These are phyloP conservation scores for Pseudachorutes palmiensis DNA, from an alignment of 1,140 invertebrate genomes.

Conservation along the genomic window DNA sequence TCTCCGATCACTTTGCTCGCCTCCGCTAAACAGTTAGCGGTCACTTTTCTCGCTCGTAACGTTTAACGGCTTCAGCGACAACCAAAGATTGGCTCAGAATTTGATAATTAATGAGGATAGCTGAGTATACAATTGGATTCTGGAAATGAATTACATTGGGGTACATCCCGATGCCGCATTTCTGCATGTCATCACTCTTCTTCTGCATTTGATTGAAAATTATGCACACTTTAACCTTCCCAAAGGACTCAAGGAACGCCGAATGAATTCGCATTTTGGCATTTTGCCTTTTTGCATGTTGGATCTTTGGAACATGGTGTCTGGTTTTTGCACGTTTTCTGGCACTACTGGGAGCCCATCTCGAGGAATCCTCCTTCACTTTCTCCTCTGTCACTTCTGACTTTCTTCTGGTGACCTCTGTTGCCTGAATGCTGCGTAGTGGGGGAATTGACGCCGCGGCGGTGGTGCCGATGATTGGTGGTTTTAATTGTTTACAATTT, in stretches of 20 bases:
- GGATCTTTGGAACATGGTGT: background rate
- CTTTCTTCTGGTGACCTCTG: slow-evolving; percentile 5
- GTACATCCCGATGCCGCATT: too few species aligned
- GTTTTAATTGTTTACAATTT: background rate
- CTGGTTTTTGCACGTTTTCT: background rate
- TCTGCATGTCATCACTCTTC: too few species aligned
- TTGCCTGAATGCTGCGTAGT: background rate
- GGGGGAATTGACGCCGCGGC: background rate
- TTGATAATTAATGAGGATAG: too few species aligned
- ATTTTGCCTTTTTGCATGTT: background rate
- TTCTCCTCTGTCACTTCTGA: background rate
- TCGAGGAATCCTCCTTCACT: background rate
- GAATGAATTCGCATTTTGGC: background rate
- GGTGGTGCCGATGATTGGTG: background rate
- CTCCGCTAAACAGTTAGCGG: too few species aligned
- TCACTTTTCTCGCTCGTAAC: too few species aligned
- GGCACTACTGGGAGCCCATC: background rate
- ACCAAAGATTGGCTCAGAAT: too few species aligned
- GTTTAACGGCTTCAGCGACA: too few species aligned
- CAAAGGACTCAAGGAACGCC: background rate
- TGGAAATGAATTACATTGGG: too few species aligned
- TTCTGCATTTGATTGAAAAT: too few species aligned
- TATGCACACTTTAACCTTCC: too few species aligned
- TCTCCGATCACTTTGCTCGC: too few species aligned
- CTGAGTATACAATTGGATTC: too few species aligned